Evolutionary conservation across 2,888 invertebrate species (phyloP).

Genomic region (Drymonia ruficornis): DNA sequence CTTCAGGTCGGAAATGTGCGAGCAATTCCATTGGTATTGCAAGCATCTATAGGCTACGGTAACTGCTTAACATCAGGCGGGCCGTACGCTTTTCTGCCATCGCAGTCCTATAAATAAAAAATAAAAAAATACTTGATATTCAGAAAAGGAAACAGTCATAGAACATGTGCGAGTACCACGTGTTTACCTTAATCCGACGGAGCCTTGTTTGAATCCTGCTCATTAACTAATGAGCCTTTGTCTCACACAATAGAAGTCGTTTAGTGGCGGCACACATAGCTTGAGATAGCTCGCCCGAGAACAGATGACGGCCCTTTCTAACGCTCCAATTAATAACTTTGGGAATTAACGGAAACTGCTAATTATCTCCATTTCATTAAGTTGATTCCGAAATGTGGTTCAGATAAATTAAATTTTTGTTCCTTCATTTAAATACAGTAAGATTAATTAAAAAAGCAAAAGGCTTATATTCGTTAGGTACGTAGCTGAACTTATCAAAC

Average conservation of each 20-base stretch:
- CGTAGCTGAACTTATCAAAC: too few relatives aligned
- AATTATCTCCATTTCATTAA: constrained; percentile 76
- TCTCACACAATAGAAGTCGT: constrained; percentile 47
- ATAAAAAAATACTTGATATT: background rate
- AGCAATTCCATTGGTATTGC: too few relatives aligned
- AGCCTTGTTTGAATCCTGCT: constrained; percentile 39
- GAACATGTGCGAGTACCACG: constrained; percentile 3
- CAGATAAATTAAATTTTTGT: constrained; percentile 53
- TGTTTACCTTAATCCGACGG: constrained; percentile 10
- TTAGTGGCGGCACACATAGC: constrained; percentile 35
- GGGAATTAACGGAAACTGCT: constrained; percentile 73
- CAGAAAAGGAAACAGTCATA: background rate
- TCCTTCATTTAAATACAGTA: constrained; percentile 26
- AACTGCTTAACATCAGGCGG: too few relatives aligned
- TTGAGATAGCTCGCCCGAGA: constrained; percentile 38
- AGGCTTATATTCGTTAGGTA: too few relatives aligned
- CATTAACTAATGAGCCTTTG: constrained; percentile 54
- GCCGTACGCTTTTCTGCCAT: too few relatives aligned
- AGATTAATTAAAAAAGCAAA: too few relatives aligned
- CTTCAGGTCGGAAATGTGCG: too few relatives aligned
- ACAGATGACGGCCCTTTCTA: constrained; percentile 75
- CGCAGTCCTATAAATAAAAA: too few relatives aligned
- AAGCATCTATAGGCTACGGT: too few relatives aligned
- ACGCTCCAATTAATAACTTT: constrained; percentile 80
- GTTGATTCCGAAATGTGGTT: constrained; percentile 48